These are phyloP conservation scores for Alosa sapidissima DNA, from an alignment of 2,797 vertebrate species.

Conservation along the genomic window DNA sequence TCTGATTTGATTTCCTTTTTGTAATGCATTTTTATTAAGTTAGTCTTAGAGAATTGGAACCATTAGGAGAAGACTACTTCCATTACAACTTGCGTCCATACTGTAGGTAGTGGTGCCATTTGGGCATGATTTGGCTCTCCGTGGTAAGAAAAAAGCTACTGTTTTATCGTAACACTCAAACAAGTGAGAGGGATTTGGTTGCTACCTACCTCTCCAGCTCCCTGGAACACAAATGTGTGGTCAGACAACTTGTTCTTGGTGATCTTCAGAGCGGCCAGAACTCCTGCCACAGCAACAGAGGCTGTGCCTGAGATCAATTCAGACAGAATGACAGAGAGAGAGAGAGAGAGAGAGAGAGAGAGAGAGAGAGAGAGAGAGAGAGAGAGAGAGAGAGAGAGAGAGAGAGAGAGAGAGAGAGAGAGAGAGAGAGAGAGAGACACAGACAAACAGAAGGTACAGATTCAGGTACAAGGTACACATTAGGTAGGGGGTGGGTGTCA, in stretches of 20 bases:
- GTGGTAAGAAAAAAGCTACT: background rate
- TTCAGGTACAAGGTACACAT: background rate
- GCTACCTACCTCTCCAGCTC: conserved; percentile 88
- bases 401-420: background rate
- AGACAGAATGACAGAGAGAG: background rate
- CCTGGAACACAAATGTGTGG: conserved; percentile 96
- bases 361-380: background rate
- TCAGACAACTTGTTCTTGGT: conserved; percentile 90
- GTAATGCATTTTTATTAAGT: conserved; percentile 8
- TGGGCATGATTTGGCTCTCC: background rate
- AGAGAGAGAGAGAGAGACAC: background rate
- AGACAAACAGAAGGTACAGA: background rate
- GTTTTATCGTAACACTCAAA: background rate
- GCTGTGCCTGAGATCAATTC: conserved; percentile 83
- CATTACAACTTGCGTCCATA: too few species aligned
- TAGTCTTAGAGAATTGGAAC: background rate
- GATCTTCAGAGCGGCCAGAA: conserved; percentile 89
- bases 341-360: background rate
- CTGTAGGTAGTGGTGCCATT: too few species aligned
- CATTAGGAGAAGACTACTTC: background rate
- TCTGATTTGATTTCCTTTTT: background rate
- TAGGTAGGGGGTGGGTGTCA: background rate
- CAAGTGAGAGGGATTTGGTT: background rate
- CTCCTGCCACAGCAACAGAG: conserved; percentile 90
- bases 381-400: background rate